phyloP scores from a whole-genome alignment of 2,888 invertebrate genomes.

The Tiliacea citrago region DNA sequence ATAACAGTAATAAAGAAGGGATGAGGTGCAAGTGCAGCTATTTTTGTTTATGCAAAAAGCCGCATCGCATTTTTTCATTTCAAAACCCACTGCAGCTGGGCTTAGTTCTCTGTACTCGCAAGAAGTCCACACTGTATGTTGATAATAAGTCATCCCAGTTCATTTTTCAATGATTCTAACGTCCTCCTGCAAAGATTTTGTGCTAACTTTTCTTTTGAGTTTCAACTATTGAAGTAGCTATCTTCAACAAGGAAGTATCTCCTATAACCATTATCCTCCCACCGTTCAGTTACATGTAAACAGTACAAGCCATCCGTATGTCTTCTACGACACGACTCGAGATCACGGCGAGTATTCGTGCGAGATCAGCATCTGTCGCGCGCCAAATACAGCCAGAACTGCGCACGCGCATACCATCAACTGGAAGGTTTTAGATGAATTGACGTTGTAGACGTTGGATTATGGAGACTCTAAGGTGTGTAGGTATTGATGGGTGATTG shows the following conservation, averaged over 20 bases:
- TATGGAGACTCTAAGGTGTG: constrained; percentile 10
- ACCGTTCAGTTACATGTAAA: constrained; percentile 43
- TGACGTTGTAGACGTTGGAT: constrained; percentile 11
- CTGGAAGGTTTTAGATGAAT: constrained; percentile 34
- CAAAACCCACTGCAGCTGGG: too few species aligned
- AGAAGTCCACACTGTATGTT: too few species aligned
- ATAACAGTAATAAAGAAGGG: not conserved
- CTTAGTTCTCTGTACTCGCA: too few species aligned
- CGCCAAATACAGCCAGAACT: constrained; percentile 55
- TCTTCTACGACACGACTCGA: constrained; percentile 53
- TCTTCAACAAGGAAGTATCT: too few species aligned
- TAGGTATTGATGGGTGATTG: not conserved
- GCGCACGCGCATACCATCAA: constrained; percentile 52
- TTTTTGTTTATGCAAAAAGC: not conserved
- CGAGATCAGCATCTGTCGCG: constrained; percentile 61
- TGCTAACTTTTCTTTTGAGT: too few species aligned
- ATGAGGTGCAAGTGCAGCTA: not conserved
- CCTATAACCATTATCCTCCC: not conserved
- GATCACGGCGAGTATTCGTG: constrained; percentile 59
- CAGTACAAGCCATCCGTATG: constrained; percentile 40
- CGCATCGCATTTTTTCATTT: too few species aligned
- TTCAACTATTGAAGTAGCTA: too few species aligned
- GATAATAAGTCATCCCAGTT: too few species aligned
- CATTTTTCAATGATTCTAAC: too few species aligned
- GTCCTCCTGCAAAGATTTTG: too few species aligned